Conservation (phyloP, 2,888 invertebrate genomes). For the Eretmocerus hayati region DNA sequence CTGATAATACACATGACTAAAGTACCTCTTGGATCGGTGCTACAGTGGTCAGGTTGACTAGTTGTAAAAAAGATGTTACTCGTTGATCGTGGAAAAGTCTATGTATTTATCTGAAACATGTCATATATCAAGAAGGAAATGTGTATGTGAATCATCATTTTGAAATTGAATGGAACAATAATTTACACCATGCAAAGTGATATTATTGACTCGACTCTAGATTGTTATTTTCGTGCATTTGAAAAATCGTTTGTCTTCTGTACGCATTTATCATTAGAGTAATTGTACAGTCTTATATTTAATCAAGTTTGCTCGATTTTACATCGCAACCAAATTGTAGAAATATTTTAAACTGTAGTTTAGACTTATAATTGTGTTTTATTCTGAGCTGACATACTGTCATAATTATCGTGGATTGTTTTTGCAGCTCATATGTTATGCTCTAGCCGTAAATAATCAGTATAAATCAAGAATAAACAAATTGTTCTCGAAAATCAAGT, state of each 20-base stretch:
- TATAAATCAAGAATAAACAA: no score
- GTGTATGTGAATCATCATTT: slow-evolving; percentile 4
- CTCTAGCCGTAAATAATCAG: no score
- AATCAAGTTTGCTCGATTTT: slow-evolving; percentile 4
- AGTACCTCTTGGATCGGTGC: slow-evolving; percentile 20
- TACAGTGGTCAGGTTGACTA: slow-evolving; percentile 1
- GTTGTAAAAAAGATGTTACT: slow-evolving; percentile 15
- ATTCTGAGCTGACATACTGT: no score
- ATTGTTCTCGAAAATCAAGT: no score
- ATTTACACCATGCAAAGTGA: slow-evolving; percentile 10
- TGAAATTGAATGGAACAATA: slow-evolving; percentile 11
- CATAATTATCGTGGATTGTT: no score
- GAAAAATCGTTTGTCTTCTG: background rate
- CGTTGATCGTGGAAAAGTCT: slow-evolving; percentile 18
- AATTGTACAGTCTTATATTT: slow-evolving; percentile 7
- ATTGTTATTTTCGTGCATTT: no score
- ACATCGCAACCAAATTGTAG: slow-evolving; percentile 10
- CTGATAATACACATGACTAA: slow-evolving; percentile 10
- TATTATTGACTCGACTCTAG: no score
- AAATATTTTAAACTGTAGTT: slow-evolving; percentile 8
- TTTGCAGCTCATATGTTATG: no score
- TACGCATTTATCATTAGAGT: slow-evolving; percentile 7
- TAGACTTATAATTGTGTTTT: slow-evolving; percentile 8
- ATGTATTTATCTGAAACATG: slow-evolving; percentile 4
- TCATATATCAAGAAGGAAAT: slow-evolving; percentile 2